phyloP scores from a whole-genome alignment of 2,888 invertebrate species.

The Troides helena region DNA sequence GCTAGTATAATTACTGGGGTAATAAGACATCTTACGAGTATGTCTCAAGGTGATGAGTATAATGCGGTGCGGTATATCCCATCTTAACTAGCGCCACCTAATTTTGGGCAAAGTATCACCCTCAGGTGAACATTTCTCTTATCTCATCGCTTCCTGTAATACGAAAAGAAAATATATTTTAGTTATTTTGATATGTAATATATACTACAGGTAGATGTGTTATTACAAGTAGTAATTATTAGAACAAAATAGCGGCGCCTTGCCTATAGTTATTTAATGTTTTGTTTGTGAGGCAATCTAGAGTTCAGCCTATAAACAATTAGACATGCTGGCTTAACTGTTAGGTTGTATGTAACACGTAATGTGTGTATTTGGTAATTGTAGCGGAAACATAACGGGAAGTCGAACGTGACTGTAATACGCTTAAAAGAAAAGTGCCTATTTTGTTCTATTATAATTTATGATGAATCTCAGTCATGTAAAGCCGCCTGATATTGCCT shows the following conservation, averaged over 20 bases:
- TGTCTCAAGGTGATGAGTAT: too few relatives aligned
- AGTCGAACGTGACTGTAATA: slow-evolving; percentile 62
- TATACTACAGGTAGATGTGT: too few relatives aligned
- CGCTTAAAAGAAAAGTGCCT: slow-evolving; percentile 53
- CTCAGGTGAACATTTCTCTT: too few relatives aligned
- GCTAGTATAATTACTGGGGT: too few relatives aligned
- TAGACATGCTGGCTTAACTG: slow-evolving; percentile 42
- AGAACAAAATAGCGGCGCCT: neutral
- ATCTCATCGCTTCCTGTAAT: too few relatives aligned
- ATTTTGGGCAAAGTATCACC: too few relatives aligned
- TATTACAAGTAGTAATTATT: neutral
- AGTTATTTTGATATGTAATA: too few relatives aligned
- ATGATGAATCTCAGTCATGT: slow-evolving; percentile 44
- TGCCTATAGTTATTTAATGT: slow-evolving; percentile 34
- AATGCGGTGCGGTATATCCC: too few relatives aligned
- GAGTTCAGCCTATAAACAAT: slow-evolving; percentile 42
- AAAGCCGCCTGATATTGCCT: slow-evolving; percentile 43
- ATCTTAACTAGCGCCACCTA: too few relatives aligned
- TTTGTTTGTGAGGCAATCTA: slow-evolving; percentile 36
- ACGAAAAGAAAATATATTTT: too few relatives aligned
- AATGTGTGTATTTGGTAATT: slow-evolving; percentile 63
- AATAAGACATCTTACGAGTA: too few relatives aligned
- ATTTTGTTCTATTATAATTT: slow-evolving; percentile 49
- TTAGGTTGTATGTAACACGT: slow-evolving; percentile 40
- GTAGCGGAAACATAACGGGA: slow-evolving; percentile 60